These are phyloP conservation scores for Drosophila sturtevanti DNA, from an alignment of 1,140 invertebrate species.

Conservation along the genomic window DNA sequence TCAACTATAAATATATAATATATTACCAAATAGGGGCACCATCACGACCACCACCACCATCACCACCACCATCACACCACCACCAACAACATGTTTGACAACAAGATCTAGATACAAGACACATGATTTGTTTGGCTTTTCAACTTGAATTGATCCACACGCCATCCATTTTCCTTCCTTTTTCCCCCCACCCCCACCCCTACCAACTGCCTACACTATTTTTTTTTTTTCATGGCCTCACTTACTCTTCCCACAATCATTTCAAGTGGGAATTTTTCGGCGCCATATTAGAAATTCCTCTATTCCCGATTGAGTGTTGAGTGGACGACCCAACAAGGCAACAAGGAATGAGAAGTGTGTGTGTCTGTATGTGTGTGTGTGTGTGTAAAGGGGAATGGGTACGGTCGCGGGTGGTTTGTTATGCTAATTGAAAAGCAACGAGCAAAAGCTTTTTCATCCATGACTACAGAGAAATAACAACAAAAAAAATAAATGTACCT, in stretches of 20 bases:
- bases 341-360: no score
- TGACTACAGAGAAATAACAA: conserved; percentile 46
- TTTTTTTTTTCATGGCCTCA: no score
- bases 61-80: background rate
- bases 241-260: conserved; percentile 3
- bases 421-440: conserved; percentile 71
- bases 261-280: conserved; percentile 30
- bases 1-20: conserved; percentile 66
- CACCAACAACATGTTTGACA: conserved; percentile 1
- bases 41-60: background rate
- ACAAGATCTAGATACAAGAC: conserved; percentile 25
- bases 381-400: background rate
- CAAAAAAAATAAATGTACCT: background rate
- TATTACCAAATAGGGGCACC: conserved; percentile 59
- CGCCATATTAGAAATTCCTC: conserved; percentile 37
- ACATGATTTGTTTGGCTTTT: conserved; percentile 60
- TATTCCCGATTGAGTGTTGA: conserved; percentile 49
- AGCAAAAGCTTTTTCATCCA: conserved; percentile 54
- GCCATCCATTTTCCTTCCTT: conserved; percentile 22
- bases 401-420: conserved; percentile 57
- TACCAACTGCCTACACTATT: background rate
- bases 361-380: no score
- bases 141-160: conserved; percentile 39
- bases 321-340: background rate
- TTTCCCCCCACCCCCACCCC: background rate